A percentile compares a stretch with the other conserved stretches of the same genome.
These are phyloP conservation scores for Dasypolia templi DNA, from an alignment of 2,888 invertebrate genomes.

Conservation along the genomic window DNA sequence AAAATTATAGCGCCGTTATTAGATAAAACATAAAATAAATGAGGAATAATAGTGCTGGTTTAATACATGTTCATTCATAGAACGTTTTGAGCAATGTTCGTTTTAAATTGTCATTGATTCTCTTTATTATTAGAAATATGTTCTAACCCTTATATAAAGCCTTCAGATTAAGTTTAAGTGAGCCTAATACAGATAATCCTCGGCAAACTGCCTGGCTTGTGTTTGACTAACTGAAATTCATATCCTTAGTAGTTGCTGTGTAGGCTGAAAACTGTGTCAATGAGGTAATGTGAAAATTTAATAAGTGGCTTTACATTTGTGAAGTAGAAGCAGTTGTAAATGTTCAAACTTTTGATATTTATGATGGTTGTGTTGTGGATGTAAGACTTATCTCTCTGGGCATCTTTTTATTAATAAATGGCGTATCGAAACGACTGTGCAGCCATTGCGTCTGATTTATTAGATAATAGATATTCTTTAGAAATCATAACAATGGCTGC, in stretches of 20 bases:
- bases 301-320: background rate
- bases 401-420: constrained; percentile 54
- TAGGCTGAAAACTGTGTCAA: background rate
- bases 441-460: constrained; percentile 42
- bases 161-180: background rate
- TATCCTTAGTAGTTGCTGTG: background rate
- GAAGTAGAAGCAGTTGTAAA: background rate
- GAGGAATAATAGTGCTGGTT: background rate
- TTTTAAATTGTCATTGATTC: background rate
- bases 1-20: too few species aligned
- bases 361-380: background rate
- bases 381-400: background rate
- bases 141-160: background rate
- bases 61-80: background rate
- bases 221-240: constrained; percentile 7
- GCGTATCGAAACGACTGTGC: constrained; percentile 28
- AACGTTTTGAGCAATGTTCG: too few species aligned
- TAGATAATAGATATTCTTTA: constrained; percentile 59
- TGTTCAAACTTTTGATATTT: background rate
- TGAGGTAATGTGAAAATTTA: background rate
- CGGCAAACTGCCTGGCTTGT: background rate
- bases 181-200: constrained; percentile 8
- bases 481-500: constrained; percentile 37
- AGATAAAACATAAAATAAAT: background rate
- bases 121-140: background rate